Conservation (phyloP, 2,888 invertebrate genomes). For the Lymantria dispar region DNA sequence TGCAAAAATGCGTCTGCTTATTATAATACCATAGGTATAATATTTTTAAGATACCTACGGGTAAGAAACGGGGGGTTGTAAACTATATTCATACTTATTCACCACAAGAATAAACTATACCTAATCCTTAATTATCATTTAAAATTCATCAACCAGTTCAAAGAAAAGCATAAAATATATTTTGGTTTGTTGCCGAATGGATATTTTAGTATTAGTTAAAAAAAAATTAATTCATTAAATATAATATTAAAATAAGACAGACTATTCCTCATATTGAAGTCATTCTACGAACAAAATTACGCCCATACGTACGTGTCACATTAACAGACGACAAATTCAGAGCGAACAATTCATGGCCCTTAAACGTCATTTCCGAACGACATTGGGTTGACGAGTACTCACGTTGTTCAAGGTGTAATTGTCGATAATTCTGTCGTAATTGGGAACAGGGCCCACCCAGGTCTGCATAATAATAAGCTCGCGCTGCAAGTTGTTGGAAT, state of each 20-base stretch:
- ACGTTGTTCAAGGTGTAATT: constrained; percentile 34
- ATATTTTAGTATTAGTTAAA: neutral
- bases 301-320: constrained; percentile 10
- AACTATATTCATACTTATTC: no score
- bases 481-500: constrained; percentile 8
- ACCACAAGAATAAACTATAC: no score
- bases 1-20: no score
- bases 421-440: constrained; percentile 53
- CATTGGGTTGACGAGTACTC: constrained; percentile 36
- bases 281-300: constrained; percentile 17
- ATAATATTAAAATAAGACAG: neutral
- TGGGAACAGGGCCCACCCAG: constrained; percentile 41
- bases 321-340: constrained; percentile 15
- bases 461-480: constrained; percentile 25
- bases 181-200: no score
- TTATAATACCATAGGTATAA: no score
- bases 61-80: no score
- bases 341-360: constrained; percentile 32
- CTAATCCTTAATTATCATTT: no score
- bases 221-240: neutral
- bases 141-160: no score
- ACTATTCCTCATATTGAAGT: neutral
- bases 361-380: constrained; percentile 35
- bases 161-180: no score
- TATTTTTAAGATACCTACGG: no score